Evolutionary conservation across 2,888 invertebrate species (phyloP), one percentile per base, ranked within the genome.

Genomic region (Griposia aprilina): DNA sequence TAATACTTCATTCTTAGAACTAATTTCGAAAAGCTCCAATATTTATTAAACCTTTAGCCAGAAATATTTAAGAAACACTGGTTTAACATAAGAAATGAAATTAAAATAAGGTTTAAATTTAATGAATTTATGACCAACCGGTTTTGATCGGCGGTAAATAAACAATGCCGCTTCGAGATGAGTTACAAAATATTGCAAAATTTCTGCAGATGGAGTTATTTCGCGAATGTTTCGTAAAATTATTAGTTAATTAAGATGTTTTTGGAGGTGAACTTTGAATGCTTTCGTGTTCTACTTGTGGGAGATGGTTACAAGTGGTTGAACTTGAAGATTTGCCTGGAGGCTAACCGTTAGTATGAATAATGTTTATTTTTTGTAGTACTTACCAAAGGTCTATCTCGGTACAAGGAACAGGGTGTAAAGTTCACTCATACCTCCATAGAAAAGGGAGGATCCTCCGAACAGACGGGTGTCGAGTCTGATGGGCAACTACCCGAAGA

Each of bases 171-270:
- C 52, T 62, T 85, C 60, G 67, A 72, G 76, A 85, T 81, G 76
- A 82, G 72, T 82, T 81, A 75, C 75, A 83, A 71, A 68, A 81
- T 83, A 84, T 84, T 82, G 63, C 81, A 65, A 71, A 74, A 82
- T 71, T 30, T 60, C 55, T 72, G 26, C 59, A 66, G 63, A 82
- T 67, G 65, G 17, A 82, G 60, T 76, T 81, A 75, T 81, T 63
- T 70, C 36, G 52, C 15, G 71, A 81, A 79, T 80, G 45, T 83
- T 80, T 83, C 80, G 70, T 48, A 83, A 79, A 81, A 65, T 81
- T 65, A 81, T 80, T 66, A 79, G 52, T 83, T 79, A 48, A 84
- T 81, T 70, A 84, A n/a, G 11, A 79, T 79, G 52, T 69, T 83
- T 78, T 55, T 69, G 26, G 59, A 81, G 80, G 59, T 79, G 26